Evolutionary conservation across 2,113 vertebrate species (phyloP), one percentile per base, ranked within the genome.

Genomic region (Hyperopisus bebe): DNA sequence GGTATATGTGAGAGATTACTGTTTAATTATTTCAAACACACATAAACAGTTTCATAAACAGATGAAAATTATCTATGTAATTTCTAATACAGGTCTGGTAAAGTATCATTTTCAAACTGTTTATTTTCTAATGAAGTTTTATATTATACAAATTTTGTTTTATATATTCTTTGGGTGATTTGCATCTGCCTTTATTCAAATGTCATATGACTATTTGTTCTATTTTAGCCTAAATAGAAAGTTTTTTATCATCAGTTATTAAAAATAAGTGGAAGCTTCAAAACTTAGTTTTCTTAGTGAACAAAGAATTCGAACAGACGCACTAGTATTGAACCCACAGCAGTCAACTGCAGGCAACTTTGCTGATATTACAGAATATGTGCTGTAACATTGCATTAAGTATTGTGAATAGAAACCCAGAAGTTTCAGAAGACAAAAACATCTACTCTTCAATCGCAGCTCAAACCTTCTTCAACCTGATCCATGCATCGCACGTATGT

Each of bases 321-420:
- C 47, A 27, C 83, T 1, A 1, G 90, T 92, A 95, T 94, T 92
- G 92, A 95, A 94, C 90, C 51, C 48, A 46, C 91, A 90, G 90
- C 90, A 91, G 92, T 89, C 88, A 47, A 92, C 90, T 91, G 89
- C 90, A 90, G 87, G 85, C 51, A 50, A 89, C 84, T 88, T 84
- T 90, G 82, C 83, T 44, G 11, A 31, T 89, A 87, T 58, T 89
- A 91, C 91, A 83, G 86, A 93, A 93, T 92, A 94, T 92, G 93
- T 93, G 6, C 17, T 92, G 91, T 91, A 92, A 92, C 89, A 91
- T 87, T 91, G 86, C 87, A 92, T 83, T 70, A 88, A 51, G 62
- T 89, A 85, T 82, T 92, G 74, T 91, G 48, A 17, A 89, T 39
- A 35, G 42, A 90, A 80, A 92, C 53, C 89, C 89, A 31, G n/a